phyloP scores from a whole-genome alignment of 2,797 vertebrate species.

The Choloepus didactylus region DNA sequence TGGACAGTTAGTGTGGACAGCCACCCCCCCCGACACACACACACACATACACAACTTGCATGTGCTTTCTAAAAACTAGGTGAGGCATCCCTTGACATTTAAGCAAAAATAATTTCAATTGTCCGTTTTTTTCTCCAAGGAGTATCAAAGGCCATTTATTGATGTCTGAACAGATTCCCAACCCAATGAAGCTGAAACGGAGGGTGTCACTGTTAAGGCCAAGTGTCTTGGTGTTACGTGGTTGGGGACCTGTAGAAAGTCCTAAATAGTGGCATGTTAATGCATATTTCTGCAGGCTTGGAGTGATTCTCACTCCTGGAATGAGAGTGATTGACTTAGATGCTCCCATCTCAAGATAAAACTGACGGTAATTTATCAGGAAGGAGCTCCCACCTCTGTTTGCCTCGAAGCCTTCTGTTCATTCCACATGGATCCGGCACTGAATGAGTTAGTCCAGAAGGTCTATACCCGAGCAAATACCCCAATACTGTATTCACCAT shows the following conservation, averaged over 20 bases:
- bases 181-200: neutral
- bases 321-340: too few relatives aligned
- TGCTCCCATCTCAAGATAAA: neutral
- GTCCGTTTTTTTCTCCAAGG: neutral
- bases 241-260: too few relatives aligned
- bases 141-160: too few relatives aligned
- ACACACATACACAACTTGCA: accelerated
- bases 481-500: neutral
- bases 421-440: accelerated
- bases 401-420: neutral
- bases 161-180: neutral
- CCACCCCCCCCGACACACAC: accelerated
- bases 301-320: accelerated
- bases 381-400: neutral
- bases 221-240: accelerated
- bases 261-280: accelerated
- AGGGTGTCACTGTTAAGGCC: accelerated
- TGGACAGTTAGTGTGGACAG: neutral
- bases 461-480: neutral
- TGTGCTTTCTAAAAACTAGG: neutral
- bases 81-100: neutral
- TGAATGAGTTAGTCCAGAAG: neutral
- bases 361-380: accelerated
- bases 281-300: neutral
- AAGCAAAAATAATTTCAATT: neutral